Evolutionary conservation across 2,113 vertebrate genomes (phyloP).

Genomic region (Hydropotes inermis): DNA sequence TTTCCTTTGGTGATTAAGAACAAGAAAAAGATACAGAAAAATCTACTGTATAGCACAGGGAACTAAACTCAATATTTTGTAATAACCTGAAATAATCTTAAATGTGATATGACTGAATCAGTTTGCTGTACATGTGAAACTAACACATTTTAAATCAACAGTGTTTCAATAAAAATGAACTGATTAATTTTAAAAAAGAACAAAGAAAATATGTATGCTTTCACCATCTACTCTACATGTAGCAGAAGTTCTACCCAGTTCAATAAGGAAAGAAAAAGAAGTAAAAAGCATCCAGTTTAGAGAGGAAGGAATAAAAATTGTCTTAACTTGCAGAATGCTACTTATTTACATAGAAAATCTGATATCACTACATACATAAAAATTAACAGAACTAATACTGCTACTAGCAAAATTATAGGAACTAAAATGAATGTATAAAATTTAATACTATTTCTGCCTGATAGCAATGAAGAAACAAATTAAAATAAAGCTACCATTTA

Average conservation of each 20-base stretch:
- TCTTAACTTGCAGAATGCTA: background rate
- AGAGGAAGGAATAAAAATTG: background rate
- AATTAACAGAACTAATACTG: background rate
- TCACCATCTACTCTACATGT: background rate
- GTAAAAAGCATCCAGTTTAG: background rate
- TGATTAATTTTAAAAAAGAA: background rate
- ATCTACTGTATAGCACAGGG: background rate
- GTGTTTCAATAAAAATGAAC: background rate
- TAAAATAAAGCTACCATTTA: background rate
- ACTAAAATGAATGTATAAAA: background rate
- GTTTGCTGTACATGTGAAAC: background rate
- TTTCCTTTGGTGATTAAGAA: background rate
- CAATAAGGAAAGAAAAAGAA: background rate
- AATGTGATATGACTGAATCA: background rate
- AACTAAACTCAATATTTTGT: background rate
- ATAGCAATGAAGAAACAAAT: background rate
- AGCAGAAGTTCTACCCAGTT: background rate
- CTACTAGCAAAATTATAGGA: background rate
- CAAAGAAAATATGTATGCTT: background rate
- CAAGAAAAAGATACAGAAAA: background rate
- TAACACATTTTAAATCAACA: background rate
- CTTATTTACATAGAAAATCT: background rate
- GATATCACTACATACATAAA: background rate
- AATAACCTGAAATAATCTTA: background rate
- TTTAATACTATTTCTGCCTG: background rate